A percentile compares a stretch with the other conserved stretches of the same genome.
Conservation (phyloP, 2,797 vertebrate species). For the Myiothlypis coronata region DNA sequence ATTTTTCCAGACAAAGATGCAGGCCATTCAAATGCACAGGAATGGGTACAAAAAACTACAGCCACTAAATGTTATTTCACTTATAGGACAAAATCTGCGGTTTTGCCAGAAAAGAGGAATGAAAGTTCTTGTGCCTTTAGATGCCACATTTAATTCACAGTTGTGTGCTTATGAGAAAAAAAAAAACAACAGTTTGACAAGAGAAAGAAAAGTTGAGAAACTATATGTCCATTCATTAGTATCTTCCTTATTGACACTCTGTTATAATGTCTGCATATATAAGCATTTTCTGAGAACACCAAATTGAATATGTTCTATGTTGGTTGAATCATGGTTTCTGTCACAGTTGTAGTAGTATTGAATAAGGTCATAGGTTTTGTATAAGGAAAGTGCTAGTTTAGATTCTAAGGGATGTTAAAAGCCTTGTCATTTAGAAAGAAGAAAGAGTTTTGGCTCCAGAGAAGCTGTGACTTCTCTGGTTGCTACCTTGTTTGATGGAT, state of each 20-base stretch:
- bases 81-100: background rate
- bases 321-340: background rate
- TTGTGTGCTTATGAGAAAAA: background rate
- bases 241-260: background rate
- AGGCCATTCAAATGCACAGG: background rate
- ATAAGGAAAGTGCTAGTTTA: background rate
- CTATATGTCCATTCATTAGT: background rate
- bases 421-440: background rate
- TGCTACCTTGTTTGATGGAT: fast-evolving
- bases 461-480: background rate
- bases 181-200: background rate
- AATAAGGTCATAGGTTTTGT: background rate
- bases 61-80: background rate
- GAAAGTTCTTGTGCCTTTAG: background rate
- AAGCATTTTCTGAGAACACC: background rate
- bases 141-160: background rate
- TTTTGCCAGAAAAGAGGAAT: background rate
- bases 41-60: background rate
- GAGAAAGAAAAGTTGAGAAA: background rate
- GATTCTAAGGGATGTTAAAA: background rate
- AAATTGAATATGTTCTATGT: fast-evolving
- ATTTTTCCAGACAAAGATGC: background rate
- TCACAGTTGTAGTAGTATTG: background rate
- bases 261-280: background rate
- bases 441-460: background rate